phyloP scores from a whole-genome alignment of 2,113 vertebrate genomes.

The Pseudopipra pipra region DNA sequence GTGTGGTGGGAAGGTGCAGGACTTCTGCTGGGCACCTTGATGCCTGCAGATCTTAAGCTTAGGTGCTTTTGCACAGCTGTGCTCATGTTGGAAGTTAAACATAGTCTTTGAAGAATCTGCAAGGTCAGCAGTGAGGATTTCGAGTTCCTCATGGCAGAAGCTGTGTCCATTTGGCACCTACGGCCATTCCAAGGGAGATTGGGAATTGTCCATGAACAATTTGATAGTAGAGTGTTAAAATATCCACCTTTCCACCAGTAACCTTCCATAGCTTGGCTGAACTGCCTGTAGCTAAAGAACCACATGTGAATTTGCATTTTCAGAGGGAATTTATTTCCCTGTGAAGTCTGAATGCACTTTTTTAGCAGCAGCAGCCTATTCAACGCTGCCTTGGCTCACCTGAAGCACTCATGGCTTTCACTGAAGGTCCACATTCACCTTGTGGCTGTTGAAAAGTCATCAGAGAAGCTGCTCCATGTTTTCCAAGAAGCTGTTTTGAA shows the following conservation, averaged over 20 bases:
- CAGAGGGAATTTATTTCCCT: neutral
- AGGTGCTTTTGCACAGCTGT: neutral
- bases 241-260: neutral
- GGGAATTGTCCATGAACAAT: neutral
- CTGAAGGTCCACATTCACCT: accelerated
- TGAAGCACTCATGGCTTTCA: neutral
- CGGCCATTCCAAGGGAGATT: neutral
- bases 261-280: neutral
- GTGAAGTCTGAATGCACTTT: neutral
- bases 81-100: neutral
- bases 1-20: accelerated
- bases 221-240: neutral
- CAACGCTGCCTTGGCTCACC: neutral
- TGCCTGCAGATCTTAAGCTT: neutral
- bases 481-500: neutral
- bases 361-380: neutral
- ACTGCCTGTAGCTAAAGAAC: neutral
- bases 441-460: neutral
- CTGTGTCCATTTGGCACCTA: neutral
- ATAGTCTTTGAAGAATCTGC: neutral
- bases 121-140: neutral
- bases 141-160: neutral
- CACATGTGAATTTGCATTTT: neutral
- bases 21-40: neutral
- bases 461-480: neutral